Evolutionary conservation across 1,140 invertebrate species (phyloP).

Genomic region (Zophobas morio): DNA sequence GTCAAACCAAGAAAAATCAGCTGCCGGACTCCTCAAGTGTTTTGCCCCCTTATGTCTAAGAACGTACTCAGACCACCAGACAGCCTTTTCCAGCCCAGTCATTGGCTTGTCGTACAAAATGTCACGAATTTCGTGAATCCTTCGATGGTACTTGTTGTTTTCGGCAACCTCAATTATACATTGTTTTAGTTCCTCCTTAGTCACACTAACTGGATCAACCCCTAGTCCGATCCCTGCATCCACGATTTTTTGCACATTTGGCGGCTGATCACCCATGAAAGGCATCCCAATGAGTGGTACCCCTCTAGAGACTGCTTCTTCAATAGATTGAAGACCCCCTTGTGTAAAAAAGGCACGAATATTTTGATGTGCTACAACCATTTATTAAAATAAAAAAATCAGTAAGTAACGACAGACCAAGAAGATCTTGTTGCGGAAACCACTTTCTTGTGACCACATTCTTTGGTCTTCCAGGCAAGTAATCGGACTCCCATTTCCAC

Average conservation of each 20-base stretch:
- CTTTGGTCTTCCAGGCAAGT: conserved; percentile 70
- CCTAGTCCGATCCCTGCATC: conserved; percentile 58
- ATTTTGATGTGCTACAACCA: conserved; percentile 65
- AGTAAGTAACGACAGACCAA: conserved; percentile 56
- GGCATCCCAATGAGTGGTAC: conserved; percentile 70
- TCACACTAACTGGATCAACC: conserved; percentile 48
- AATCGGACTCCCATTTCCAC: conserved; percentile 71
- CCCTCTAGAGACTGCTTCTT: conserved; percentile 68
- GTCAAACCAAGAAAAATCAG: no score
- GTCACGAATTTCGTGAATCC: no score
- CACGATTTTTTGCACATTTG: conserved; percentile 56
- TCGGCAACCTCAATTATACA: conserved; percentile 33
- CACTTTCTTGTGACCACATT: conserved; percentile 78
- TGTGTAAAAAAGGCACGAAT: conserved; percentile 68
- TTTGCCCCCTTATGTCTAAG: no score
- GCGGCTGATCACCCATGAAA: conserved; percentile 63
- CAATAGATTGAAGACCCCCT: conserved; percentile 70
- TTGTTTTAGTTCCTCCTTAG: conserved; percentile 44
- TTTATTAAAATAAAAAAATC: background rate
- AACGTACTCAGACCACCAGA: no score
- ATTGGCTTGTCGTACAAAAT: no score
- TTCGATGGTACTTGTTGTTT: no score
- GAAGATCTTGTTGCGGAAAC: conserved; percentile 80
- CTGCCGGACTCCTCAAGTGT: no score
- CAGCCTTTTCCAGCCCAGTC: no score